Evolutionary conservation across 2,888 invertebrate genomes (phyloP).

Genomic region (Automeris io): DNA sequence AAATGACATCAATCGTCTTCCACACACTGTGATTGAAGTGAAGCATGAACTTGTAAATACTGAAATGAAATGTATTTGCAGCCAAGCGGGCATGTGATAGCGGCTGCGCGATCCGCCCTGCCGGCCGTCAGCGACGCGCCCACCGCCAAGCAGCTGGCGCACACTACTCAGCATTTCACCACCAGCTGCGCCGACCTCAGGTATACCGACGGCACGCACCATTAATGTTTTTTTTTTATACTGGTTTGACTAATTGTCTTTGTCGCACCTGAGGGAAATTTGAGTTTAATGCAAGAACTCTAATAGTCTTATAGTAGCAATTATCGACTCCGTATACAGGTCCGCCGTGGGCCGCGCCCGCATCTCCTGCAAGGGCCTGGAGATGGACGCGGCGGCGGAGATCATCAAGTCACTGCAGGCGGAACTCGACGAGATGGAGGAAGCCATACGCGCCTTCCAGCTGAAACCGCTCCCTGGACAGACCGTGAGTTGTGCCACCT

Average conservation of each 20-base stretch:
- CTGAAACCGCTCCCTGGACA: constrained; percentile 92
- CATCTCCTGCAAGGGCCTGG: constrained; percentile 88
- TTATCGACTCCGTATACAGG: too few relatives aligned
- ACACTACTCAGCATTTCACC: constrained; percentile 82
- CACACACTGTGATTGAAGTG: too few relatives aligned
- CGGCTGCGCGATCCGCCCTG: constrained; percentile 87
- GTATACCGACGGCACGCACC: constrained; percentile 31
- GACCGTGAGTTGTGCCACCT: constrained; percentile 71
- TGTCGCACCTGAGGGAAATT: too few relatives aligned
- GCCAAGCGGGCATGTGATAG: constrained; percentile 83
- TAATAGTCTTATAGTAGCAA: too few relatives aligned
- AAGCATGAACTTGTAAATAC: too few relatives aligned
- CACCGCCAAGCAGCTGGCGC: constrained; percentile 84
- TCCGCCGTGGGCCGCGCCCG: constrained; percentile 81
- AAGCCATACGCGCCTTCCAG: constrained; percentile 83
- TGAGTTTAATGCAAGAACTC: not conserved
- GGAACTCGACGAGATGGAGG: constrained; percentile 88
- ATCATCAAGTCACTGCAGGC: constrained; percentile 86
- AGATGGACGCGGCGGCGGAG: constrained; percentile 91
- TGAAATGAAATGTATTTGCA: too few relatives aligned
- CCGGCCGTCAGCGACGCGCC: constrained; percentile 89
- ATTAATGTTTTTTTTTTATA: too few relatives aligned
- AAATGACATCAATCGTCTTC: too few relatives aligned
- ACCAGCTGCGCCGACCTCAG: constrained; percentile 81
- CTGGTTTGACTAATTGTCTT: too few relatives aligned